phyloP scores from a whole-genome alignment of 2,797 vertebrate species.

The Lutjanus campechanus region DNA sequence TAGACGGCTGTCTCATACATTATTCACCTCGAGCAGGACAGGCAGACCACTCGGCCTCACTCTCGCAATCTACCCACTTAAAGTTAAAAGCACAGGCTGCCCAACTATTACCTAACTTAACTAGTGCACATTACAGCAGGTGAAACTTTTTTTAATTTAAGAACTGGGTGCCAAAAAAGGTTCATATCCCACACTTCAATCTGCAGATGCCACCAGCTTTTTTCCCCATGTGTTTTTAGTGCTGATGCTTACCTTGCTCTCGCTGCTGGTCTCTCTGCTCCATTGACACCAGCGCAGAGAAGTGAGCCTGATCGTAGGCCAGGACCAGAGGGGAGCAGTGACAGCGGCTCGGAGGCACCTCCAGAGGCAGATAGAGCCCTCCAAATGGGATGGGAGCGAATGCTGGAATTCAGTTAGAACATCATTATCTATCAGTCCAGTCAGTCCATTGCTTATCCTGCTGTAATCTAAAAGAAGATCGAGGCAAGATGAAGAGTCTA shows the following conservation, averaged over 20 bases:
- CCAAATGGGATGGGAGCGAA: slow-evolving; percentile 98
- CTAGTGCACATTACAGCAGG: neutral
- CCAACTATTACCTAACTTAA: slow-evolving; percentile 20
- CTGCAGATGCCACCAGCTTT: neutral
- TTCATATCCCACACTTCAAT: neutral
- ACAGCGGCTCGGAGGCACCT: slow-evolving; percentile 96
- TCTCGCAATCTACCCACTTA: slow-evolving; percentile 34
- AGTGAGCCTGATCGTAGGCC: slow-evolving; percentile 99
- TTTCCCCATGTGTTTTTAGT: neutral
- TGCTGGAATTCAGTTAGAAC: slow-evolving; percentile 81
- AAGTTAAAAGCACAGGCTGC: slow-evolving; percentile 51
- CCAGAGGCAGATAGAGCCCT: slow-evolving; percentile 96
- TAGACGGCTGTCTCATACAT: slow-evolving; percentile 76
- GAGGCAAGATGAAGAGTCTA: slow-evolving; percentile 54
- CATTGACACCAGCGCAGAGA: slow-evolving; percentile 99
- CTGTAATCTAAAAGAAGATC: neutral
- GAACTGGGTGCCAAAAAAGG: slow-evolving; percentile 12
- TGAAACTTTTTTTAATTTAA: slow-evolving; percentile 16
- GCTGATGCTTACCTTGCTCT: slow-evolving; percentile 91
- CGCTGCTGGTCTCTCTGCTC: slow-evolving; percentile 98
- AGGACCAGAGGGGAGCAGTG: slow-evolving; percentile 98
- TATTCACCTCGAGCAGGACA: slow-evolving; percentile 75
- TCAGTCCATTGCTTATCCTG: neutral
- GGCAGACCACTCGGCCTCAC: slow-evolving; percentile 54
- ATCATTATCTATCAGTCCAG: neutral